These are phyloP conservation scores for Drosophila incognita DNA, from an alignment of 2,888 invertebrate species.

Conservation along the genomic window DNA sequence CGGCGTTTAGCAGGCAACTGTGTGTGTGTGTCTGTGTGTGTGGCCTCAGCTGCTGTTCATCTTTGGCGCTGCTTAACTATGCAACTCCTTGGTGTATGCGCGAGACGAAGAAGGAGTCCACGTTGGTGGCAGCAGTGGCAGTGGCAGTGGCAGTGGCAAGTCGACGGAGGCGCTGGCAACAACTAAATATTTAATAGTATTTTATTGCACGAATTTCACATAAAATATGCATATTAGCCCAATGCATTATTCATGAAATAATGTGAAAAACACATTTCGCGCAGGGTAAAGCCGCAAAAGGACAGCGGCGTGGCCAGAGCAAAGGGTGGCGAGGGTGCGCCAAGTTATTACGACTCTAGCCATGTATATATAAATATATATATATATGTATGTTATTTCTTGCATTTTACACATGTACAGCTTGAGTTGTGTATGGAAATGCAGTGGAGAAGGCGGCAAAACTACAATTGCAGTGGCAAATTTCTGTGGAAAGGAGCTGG, in stretches of 20 bases:
- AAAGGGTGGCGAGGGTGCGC: background rate
- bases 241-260: conserved; percentile 84
- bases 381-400: conserved; percentile 20
- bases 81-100: conserved; percentile 54
- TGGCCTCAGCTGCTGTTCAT: conserved; percentile 12
- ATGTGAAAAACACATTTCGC: conserved; percentile 82
- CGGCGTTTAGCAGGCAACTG: conserved; percentile 7
- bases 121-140: conserved; percentile 30
- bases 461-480: conserved; percentile 67
- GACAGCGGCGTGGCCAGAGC: conserved; percentile 23
- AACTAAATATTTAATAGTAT: conserved; percentile 85
- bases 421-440: conserved; percentile 60
- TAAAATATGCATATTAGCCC: conserved; percentile 84
- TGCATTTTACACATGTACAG: conserved; percentile 16
- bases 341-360: background rate
- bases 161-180: conserved; percentile 49
- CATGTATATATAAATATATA: background rate
- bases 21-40: background rate
- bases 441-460: conserved; percentile 37
- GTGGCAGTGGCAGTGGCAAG: conserved; percentile 6
- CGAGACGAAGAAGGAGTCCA: conserved; percentile 20
- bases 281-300: conserved; percentile 57
- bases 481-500: conserved; percentile 50
- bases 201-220: conserved; percentile 84
- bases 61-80: conserved; percentile 43